Base-by-base conservation (phyloP, 2,797 vertebrate species). In the Characodon lateralis region DNA sequence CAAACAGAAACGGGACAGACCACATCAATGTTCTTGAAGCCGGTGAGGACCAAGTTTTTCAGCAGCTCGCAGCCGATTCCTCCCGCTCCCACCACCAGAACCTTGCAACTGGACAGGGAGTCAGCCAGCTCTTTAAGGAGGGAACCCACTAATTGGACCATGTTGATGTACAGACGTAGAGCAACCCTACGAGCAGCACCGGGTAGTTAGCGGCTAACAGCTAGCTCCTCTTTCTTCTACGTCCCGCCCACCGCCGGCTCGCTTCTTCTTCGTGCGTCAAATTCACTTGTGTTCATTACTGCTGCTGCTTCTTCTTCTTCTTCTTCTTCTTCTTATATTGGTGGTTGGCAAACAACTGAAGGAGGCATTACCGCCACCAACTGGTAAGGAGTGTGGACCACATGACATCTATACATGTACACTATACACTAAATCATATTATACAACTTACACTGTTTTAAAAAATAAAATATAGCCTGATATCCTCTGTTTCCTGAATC, bases 61-160 rank as follows among this genome's bases (percentile, higher is more conserved):
- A 99, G 95, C 14, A 99, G 95, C 91, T 99, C 98, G 78, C 97
- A 99, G 90, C 98, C 98, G 91, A 99, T 99, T 20, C 98, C 98
- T 51, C 98, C 98, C 1, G 98, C 98, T 51, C 98, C 98, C 66
- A 99, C 98, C 89, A 99, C 97, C 91, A 99, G 89, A 78, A 97
- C 94, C 87, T 96, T 96, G 87, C 96, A 96, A 63, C 93, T 93
- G 77, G 96, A 94, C 51, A 99, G 95, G 22, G 96, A 96, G 87
- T 97, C 96, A 5, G 96, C 95, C 89, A 99, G 96, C 87, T 97
- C 97, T 91, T 95, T 96, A 20, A 94, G 94, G 12, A 98, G 93
- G 20, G 97, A 95, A 89, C 97, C 97, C 84, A 95, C 95, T 78
- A 97, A 90, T 83, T 96, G 93, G 78, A 96, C 95, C 97, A 98